These are phyloP conservation scores for Xestobium rufovillosum DNA, from an alignment of 2,888 invertebrate species.

Conservation along the genomic window DNA sequence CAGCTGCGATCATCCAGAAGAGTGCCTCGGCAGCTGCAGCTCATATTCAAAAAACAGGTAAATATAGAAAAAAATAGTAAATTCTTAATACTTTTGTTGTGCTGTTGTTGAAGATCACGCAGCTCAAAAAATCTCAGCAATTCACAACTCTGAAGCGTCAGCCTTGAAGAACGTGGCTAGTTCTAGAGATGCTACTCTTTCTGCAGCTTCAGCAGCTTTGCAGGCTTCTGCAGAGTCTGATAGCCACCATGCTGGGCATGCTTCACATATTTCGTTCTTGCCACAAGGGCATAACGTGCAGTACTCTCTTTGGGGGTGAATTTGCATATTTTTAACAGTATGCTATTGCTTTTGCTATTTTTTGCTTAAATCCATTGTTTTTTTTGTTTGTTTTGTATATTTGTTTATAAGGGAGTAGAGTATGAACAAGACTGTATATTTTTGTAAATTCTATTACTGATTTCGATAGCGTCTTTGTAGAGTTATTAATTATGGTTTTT, in stretches of 20 bases:
- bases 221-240: constrained; percentile 22
- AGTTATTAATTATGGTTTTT: too few relatives aligned
- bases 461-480: too few relatives aligned
- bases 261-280: too few relatives aligned
- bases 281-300: too few relatives aligned
- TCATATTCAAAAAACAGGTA: constrained; percentile 59
- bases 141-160: constrained; percentile 25
- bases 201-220: constrained; percentile 30
- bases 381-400: too few relatives aligned
- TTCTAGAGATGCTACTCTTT: constrained; percentile 27
- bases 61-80: constrained; percentile 4
- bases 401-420: too few relatives aligned
- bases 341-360: too few relatives aligned
- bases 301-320: too few relatives aligned
- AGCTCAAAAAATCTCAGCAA: constrained; percentile 26
- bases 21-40: constrained; percentile 64
- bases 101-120: constrained; percentile 25
- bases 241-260: constrained; percentile 13
- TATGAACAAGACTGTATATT: too few relatives aligned
- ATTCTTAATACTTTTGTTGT: background rate
- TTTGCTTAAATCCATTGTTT: too few relatives aligned
- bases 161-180: constrained; percentile 26
- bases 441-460: too few relatives aligned
- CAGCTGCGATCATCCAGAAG: constrained; percentile 62
- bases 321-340: too few relatives aligned